Conservation (phyloP, 2,797 vertebrate genomes). For the Rachycentron canadum region DNA sequence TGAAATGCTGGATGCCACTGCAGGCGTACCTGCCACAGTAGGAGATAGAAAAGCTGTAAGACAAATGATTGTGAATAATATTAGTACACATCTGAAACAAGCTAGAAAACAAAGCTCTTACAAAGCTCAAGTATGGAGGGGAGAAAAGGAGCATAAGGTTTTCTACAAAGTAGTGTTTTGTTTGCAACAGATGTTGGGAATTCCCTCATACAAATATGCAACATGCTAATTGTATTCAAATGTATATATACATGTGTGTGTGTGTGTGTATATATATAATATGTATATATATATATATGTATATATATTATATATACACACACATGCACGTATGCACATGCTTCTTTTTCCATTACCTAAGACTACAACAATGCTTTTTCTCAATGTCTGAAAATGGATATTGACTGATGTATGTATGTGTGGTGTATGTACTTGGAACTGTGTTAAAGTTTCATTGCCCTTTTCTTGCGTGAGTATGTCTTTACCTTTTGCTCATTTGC, state of each 20-base stretch:
- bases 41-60: constrained; percentile 28
- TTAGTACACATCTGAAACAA: constrained; percentile 29
- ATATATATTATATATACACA: not conserved
- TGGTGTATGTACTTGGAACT: constrained; percentile 47
- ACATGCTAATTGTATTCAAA: constrained; percentile 63
- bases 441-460: constrained; percentile 40
- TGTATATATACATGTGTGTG: constrained; percentile 34
- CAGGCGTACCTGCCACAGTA: constrained; percentile 35
- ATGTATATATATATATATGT: constrained; percentile 37
- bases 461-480: constrained; percentile 39
- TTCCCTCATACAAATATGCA: constrained; percentile 80
- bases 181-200: constrained; percentile 40
- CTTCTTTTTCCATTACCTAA: constrained; percentile 52
- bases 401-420: constrained; percentile 54
- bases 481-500: constrained; percentile 22
- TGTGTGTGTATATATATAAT: constrained; percentile 41
- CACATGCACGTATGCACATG: constrained; percentile 47
- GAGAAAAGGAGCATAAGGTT: constrained; percentile 31
- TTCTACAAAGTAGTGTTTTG: constrained; percentile 20
- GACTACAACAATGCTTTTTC: constrained; percentile 55
- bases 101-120: constrained; percentile 1
- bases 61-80: constrained; percentile 56
- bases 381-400: constrained; percentile 60
- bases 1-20: constrained; percentile 21
- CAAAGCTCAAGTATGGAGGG: constrained; percentile 1